A percentile compares a stretch with the other conserved stretches of the same genome.
Evolutionary conservation across 1,140 invertebrate species (phyloP).

Genomic region (Coelopa frigida): DNA sequence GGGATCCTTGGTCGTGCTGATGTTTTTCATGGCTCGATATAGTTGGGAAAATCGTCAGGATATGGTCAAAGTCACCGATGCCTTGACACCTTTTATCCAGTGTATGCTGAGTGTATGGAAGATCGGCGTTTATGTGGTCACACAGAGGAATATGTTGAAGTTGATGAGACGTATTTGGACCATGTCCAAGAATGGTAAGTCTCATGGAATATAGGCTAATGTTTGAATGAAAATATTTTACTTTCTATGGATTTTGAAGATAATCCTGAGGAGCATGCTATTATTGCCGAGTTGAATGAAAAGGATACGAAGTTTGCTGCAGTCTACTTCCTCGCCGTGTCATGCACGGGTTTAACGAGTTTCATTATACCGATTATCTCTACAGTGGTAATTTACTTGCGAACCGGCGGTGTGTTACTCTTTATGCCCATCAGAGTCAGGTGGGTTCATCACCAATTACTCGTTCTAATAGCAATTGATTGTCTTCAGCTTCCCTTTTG

Average conservation of each 20-base stretch:
- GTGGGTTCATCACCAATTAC: not conserved
- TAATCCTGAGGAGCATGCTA: not conserved
- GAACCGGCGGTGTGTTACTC: not conserved
- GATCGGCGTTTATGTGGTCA: not conserved
- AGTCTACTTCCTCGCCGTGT: not conserved
- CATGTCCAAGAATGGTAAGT: not conserved
- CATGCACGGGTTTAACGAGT: not conserved
- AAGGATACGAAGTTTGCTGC: not conserved
- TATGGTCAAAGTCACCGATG: constrained; percentile 3
- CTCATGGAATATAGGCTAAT: no score
- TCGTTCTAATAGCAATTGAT: not conserved
- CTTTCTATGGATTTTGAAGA: no score
- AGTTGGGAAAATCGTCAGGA: not conserved
- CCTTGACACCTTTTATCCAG: constrained; percentile 4
- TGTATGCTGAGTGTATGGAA: not conserved
- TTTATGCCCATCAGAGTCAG: not conserved
- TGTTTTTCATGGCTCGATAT: no score
- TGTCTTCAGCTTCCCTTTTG: constrained; percentile 2
- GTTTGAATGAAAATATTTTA: no score
- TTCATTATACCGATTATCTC: not conserved
- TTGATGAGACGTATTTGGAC: not conserved
- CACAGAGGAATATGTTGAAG: not conserved
- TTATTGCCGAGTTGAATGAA: not conserved
- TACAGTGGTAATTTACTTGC: not conserved
- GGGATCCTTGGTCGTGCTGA: no score